These are phyloP conservation scores for Chymomyza amoena DNA, from an alignment of 2,888 invertebrate genomes.

Conservation along the genomic window DNA sequence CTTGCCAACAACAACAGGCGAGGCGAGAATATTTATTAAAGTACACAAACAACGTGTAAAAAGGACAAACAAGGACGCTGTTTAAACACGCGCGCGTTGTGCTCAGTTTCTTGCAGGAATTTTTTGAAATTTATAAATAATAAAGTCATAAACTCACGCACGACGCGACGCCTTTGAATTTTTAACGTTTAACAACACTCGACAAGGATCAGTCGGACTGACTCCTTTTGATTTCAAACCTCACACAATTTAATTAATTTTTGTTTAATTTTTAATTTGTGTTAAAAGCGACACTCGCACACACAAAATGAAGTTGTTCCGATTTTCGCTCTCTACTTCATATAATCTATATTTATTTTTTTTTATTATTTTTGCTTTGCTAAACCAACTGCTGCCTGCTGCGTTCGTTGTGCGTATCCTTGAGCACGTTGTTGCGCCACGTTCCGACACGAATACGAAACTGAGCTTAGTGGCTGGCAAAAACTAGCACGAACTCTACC, in stretches of 20 bases:
- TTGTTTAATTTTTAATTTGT: no score
- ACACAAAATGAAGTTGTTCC: slow-evolving; percentile 34
- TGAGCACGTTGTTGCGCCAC: slow-evolving; percentile 77
- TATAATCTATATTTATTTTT: slow-evolving; percentile 1
- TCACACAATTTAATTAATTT: no score
- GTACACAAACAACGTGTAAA: slow-evolving; percentile 57
- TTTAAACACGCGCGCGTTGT: slow-evolving; percentile 56
- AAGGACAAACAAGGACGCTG: slow-evolving; percentile 22
- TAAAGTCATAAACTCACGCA: slow-evolving; percentile 67
- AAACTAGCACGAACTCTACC: slow-evolving; percentile 58
- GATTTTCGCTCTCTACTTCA: not conserved
- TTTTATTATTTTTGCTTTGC: slow-evolving; percentile 1
- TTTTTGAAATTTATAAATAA: slow-evolving; percentile 64
- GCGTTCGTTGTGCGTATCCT: slow-evolving; percentile 65
- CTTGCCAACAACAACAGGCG: not conserved
- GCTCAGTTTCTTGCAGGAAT: slow-evolving; percentile 30
- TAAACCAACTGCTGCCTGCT: slow-evolving; percentile 3
- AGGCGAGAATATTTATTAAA: slow-evolving; percentile 40
- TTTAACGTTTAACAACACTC: no score
- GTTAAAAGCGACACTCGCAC: slow-evolving; percentile 20
- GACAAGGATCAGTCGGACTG: no score
- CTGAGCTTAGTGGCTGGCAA: slow-evolving; percentile 74
- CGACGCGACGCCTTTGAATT: slow-evolving; percentile 25
- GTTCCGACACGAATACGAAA: slow-evolving; percentile 79
- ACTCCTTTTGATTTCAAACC: no score